Evolutionary conservation across 2,888 invertebrate species (phyloP), one percentile per base, ranked within the genome.

Genomic region (Dione juno): DNA sequence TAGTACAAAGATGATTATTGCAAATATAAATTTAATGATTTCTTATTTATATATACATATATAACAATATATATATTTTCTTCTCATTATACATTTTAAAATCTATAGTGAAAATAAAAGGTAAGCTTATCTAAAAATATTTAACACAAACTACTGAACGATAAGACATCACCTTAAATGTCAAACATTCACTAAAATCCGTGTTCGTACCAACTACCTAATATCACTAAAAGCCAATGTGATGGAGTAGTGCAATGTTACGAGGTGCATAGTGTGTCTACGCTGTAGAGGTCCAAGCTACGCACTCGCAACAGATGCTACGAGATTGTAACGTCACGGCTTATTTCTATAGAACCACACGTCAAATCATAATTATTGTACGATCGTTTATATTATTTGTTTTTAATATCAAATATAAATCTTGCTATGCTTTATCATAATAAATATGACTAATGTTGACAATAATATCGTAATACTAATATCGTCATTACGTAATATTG

Each of bases 221-320:
- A 61, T 61, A 61, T 43, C 28, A 45, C 61, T 61, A 61, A 61
- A 45, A 61, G 61, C 45, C 61, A 61, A 61, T 28, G 61, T 61
- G 21, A 61, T 45, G n/a, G 43, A 45, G 61, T 16, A 61, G n/a
- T 45, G 61, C 21, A 61, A 21, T 61, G 28, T 43, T 45, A 45
- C 57, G 16, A 37, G 16, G 16, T 16, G 37, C 37, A 37, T 57
- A 57, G 11, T 11, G 11, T 57, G 37, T 57, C 61, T 61, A 61
- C 28, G 61, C n/a, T 43, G 61, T 61, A 61, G 61, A 61, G 57
- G 57, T 57, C 57, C 45, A 45, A 61, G 28, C 43, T 61, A 61
- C 61, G 61, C 61, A 43, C 43, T 61, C 43, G 28, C 21, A 28
- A 28, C 43, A 45, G 45, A 10, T 61, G 45, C 61, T 43, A 61